A percentile compares a stretch with the other conserved stretches of the same genome.
These are phyloP conservation scores for Vireo altiloquus DNA, from an alignment of 2,113 vertebrate species.

Conservation along the genomic window DNA sequence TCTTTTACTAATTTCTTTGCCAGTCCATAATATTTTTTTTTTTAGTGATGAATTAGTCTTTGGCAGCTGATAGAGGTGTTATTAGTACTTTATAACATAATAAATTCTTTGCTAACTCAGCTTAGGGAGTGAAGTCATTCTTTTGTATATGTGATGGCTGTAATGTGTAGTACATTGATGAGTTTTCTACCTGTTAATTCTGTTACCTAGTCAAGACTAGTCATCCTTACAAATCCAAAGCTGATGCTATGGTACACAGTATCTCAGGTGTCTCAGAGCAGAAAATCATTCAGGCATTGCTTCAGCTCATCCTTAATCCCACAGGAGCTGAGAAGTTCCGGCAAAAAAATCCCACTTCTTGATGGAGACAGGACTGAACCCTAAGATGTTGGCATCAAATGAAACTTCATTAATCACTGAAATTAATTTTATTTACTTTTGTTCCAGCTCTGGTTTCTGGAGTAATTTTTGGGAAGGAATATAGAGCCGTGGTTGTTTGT, in stretches of 20 bases:
- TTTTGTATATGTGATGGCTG: background rate
- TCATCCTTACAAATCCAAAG: background rate
- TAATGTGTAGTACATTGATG: background rate
- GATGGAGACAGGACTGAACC: background rate
- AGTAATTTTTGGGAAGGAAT: background rate
- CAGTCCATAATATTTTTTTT: background rate
- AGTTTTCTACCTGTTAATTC: background rate
- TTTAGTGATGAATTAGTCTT: background rate
- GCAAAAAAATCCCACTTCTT: background rate
- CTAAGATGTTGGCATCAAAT: background rate
- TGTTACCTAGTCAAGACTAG: background rate
- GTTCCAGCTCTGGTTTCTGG: background rate
- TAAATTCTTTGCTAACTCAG: background rate
- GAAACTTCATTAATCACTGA: background rate
- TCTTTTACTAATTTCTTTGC: conserved; percentile 12
- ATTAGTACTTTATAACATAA: background rate
- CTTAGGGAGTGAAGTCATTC: background rate
- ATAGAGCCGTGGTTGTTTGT: background rate
- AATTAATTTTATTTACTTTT: background rate
- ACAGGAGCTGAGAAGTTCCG: background rate
- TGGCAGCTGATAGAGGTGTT: background rate
- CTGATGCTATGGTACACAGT: background rate
- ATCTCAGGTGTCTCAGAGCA: background rate
- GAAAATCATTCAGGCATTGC: background rate
- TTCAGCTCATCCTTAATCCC: background rate